Evolutionary conservation across 2,113 vertebrate species (phyloP).

Genomic region (Myiozetetes cayanensis): DNA sequence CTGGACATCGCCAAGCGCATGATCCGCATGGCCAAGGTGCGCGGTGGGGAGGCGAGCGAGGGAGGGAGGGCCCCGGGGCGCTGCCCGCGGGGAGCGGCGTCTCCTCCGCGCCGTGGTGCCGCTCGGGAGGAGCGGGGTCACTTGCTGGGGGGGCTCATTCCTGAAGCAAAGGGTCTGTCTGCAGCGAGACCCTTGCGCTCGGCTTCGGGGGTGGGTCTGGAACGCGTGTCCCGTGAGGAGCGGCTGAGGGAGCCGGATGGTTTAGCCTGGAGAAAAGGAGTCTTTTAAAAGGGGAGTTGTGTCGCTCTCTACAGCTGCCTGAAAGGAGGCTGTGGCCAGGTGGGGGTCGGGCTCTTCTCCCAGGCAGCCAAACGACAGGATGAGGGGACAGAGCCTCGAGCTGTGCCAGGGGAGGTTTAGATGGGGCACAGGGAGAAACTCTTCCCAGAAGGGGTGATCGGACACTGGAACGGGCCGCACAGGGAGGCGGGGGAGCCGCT

Average conservation of each 20-base stretch:
- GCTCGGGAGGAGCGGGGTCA: too few species aligned
- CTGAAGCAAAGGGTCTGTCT: background rate
- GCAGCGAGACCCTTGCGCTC: too few species aligned
- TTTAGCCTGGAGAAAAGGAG: background rate
- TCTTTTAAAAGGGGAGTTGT: background rate
- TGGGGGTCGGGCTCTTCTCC: too few species aligned
- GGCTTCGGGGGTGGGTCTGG: background rate
- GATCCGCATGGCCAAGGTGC: conserved; percentile 41
- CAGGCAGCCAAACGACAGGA: background rate
- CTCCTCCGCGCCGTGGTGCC: background rate
- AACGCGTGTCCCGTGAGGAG: too few species aligned
- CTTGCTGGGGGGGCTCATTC: background rate
- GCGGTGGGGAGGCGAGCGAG: background rate
- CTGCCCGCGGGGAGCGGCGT: background rate
- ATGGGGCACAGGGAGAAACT: background rate
- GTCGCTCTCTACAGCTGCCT: accelerated
- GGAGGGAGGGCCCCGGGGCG: too few species aligned
- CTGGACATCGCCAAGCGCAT: conserved; percentile 40
- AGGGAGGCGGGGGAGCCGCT: background rate
- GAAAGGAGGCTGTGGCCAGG: background rate
- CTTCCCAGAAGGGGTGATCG: background rate
- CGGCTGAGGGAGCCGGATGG: background rate
- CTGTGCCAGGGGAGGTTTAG: background rate
- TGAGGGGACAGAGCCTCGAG: background rate
- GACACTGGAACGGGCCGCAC: background rate